phyloP scores from a whole-genome alignment of 2,888 invertebrate species.

The Eupithecia tripunctaria region DNA sequence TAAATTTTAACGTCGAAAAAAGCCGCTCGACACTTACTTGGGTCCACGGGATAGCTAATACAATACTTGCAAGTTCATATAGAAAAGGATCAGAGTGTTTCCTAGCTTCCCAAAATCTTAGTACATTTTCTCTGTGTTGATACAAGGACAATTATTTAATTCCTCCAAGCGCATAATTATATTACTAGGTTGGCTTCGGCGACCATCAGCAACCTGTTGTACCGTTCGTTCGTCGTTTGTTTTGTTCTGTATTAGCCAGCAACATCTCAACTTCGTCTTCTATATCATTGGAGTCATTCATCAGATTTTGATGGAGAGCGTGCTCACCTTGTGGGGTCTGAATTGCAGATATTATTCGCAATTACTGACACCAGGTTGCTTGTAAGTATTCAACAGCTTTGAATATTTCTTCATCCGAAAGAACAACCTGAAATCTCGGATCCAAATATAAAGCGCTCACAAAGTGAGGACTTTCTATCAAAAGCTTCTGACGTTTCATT shows the following conservation, averaged over 20 bases:
- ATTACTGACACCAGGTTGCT: conserved; percentile 16
- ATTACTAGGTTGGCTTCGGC: background rate
- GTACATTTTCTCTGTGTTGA: conserved; percentile 4
- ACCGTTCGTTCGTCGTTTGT: background rate
- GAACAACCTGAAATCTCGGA: conserved; percentile 25
- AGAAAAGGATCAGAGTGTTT: conserved; percentile 4
- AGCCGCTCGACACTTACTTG: conserved; percentile 42
- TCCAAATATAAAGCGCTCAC: conserved; percentile 27
- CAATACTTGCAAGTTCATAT: conserved; percentile 16
- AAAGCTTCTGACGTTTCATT: conserved; percentile 8
- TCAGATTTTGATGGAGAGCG: conserved; percentile 4
- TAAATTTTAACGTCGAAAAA: conserved; percentile 42
- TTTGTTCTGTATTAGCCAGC: background rate
- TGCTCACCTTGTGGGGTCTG: conserved; percentile 5
- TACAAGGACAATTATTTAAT: background rate
- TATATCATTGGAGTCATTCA: background rate
- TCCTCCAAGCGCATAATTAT: conserved; percentile 1
- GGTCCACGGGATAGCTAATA: conserved; percentile 33
- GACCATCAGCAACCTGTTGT: conserved; percentile 4
- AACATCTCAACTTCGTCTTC: background rate
- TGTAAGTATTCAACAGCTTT: conserved; percentile 13
- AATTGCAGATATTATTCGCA: conserved; percentile 9
- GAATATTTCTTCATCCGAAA: conserved; percentile 18
- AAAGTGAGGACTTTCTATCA: conserved; percentile 14
- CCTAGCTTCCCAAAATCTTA: conserved; percentile 4